These are phyloP conservation scores for Lateolabrax maculatus DNA, from an alignment of 2,797 vertebrate genomes.

Conservation along the genomic window DNA sequence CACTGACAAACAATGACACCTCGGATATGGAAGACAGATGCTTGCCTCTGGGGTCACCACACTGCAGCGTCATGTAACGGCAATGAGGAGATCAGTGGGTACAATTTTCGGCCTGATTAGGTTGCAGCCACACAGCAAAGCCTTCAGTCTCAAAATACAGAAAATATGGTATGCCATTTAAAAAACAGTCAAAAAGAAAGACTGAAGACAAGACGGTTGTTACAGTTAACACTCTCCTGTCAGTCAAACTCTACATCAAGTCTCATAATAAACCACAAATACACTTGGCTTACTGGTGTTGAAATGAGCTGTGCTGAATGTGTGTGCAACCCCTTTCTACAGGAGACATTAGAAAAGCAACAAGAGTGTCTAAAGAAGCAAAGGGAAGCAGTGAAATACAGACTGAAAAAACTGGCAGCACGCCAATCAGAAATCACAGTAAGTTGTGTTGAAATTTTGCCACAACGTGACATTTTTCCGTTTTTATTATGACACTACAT, in stretches of 20 bases:
- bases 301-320: conserved; percentile 24
- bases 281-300: background rate
- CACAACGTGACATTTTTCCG: background rate
- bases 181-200: background rate
- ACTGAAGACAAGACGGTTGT: background rate
- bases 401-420: conserved; percentile 83
- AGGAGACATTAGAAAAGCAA: conserved; percentile 79
- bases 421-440: conserved; percentile 83
- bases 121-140: background rate
- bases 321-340: conserved; percentile 53
- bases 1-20: conserved; percentile 14
- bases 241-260: background rate
- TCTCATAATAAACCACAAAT: conserved; percentile 27
- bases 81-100: background rate
- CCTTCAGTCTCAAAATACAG: background rate
- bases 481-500: background rate
- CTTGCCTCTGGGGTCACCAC: background rate
- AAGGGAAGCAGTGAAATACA: conserved; percentile 80
- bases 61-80: background rate
- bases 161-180: background rate
- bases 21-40: conserved; percentile 8
- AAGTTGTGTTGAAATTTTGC: conserved; percentile 39
- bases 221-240: background rate
- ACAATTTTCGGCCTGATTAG: background rate
- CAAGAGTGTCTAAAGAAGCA: conserved; percentile 80